Base-by-base conservation (phyloP, 2,888 invertebrate species). In the Cynaeus angustus region DNA sequence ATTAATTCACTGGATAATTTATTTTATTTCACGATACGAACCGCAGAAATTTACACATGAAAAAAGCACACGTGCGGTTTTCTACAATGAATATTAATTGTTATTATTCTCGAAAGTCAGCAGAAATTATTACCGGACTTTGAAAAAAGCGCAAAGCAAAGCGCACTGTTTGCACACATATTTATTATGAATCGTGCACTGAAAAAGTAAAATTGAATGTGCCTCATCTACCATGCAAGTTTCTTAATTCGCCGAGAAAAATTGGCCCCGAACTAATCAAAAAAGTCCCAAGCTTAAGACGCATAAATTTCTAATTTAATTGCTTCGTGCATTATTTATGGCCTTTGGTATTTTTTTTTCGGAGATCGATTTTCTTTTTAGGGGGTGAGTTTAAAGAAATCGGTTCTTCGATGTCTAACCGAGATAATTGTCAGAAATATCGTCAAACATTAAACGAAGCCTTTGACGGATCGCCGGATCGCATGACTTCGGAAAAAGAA, bases 391-490 rank as follows among this genome's bases (percentile, higher is more conserved):
- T 64, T 52, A 52, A 64, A 52, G 43, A 64, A 64, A 64, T 64
- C 64, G 38, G 16, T 37, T 33, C 46, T 38, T 43, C 56, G 71
- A 71, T 71, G 53, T 38, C 59, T 50, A 45, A 67, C 58, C 59
- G 65, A 70, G 77, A 77, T 78, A 77, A 78, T 78, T 76, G 77
- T 77, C 76, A 74, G 78, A 72, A 77, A 78, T 77, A 79, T 78
- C 78, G 79, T 76, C 78, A 79, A 80, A 80, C 78, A 76, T 77
- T 78, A 80, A 81, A 80, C 77, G 80, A 79, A 80, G 75, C 74
- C 81, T 82, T 83, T 83, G 83, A 83, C 83, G 83, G 78, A 83
- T 83, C 74, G 82, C 75, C 72, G 74, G 73, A 80, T 83, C 75
- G 83, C 83, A 83, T 83, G 83, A 78, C 79, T 75, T 71, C 46